Conservation (phyloP, 1,140 invertebrate species). For the Tetragnatha versicolor region DNA sequence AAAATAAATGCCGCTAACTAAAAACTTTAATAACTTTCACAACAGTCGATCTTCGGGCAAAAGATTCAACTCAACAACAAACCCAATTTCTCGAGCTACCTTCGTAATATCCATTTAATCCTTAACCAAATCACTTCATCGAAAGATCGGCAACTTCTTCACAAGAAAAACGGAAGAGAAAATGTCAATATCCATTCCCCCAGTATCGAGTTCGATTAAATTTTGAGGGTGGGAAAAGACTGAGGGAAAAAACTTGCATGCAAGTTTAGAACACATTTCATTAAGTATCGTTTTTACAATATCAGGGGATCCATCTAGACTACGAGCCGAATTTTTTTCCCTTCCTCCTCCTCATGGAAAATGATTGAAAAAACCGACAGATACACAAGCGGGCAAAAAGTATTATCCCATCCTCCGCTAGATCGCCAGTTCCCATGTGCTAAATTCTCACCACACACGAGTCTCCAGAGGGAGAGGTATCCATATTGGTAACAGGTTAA, state of each 20-base stretch:
- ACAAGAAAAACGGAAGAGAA: slow-evolving; percentile 26
- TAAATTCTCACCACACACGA: slow-evolving; percentile 31
- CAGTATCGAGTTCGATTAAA: slow-evolving; percentile 26
- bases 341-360: background rate
- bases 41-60: no score
- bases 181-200: slow-evolving; percentile 40
- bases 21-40: no score
- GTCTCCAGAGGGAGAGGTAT: slow-evolving; percentile 9
- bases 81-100: background rate
- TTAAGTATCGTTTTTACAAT: slow-evolving; percentile 44
- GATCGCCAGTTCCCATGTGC: slow-evolving; percentile 42
- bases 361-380: slow-evolving; percentile 22
- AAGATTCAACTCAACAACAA: no score
- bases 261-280: slow-evolving; percentile 44
- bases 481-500: slow-evolving; percentile 48
- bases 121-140: background rate
- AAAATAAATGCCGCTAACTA: no score
- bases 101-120: slow-evolving; percentile 22
- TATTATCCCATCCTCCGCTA: slow-evolving; percentile 30
- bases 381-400: slow-evolving; percentile 20
- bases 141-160: no score
- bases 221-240: background rate
- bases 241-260: background rate
- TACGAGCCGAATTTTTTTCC: background rate
- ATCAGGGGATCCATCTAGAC: background rate